phyloP scores from a whole-genome alignment of 2,113 vertebrate species.

The Meles meles region DNA sequence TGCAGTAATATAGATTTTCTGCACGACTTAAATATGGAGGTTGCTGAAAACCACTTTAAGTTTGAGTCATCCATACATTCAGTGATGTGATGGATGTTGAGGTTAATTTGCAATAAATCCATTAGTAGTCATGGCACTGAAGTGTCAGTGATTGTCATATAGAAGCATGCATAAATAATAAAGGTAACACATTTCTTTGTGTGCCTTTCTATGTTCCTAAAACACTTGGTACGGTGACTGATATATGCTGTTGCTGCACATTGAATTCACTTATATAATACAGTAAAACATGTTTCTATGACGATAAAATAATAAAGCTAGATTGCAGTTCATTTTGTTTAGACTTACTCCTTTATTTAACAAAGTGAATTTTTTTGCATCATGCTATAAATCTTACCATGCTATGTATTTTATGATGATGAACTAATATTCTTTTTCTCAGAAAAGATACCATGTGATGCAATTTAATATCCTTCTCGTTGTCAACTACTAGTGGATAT shows the following conservation, averaged over 20 bases:
- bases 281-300: background rate
- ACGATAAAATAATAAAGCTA: background rate
- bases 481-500: conserved; percentile 34
- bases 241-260: background rate
- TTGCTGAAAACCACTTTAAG: background rate
- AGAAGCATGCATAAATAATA: background rate
- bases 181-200: background rate
- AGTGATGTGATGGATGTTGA: background rate
- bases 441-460: background rate
- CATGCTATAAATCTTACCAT: background rate
- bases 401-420: background rate
- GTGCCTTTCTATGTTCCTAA: background rate
- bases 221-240: background rate
- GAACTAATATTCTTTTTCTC: conserved; percentile 42
- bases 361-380: background rate
- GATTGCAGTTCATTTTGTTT: background rate
- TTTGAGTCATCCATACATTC: background rate
- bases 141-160: background rate
- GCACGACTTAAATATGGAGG: background rate
- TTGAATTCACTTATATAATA: background rate
- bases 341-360: conserved; percentile 4
- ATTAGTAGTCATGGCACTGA: background rate
- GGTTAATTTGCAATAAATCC: conserved; percentile 15
- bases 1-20: background rate
- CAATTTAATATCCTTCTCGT: conserved; percentile 13